Evolutionary conservation across 2,113 vertebrate genomes (phyloP), one percentile per base, ranked within the genome.

Genomic region (Vombatus ursinus): DNA sequence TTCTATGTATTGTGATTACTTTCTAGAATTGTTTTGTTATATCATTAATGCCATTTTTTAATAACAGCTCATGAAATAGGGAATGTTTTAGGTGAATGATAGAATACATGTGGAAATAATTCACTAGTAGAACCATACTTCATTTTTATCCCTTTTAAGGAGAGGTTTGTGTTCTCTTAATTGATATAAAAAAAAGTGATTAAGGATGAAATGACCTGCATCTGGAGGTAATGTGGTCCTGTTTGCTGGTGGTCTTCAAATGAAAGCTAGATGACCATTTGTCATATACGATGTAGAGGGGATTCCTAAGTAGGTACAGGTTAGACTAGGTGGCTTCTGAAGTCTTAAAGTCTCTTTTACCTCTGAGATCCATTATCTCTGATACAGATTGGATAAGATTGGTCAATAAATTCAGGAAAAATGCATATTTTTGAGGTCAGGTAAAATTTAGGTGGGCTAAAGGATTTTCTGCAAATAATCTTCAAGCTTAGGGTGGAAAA

Each of bases 381-480:
- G 68, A 84, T 84, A 19, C 6, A 44, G 19, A 5, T 44, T 44
- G 1, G 9, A 54, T 47, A 2, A 0, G 2, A 50, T 92, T 95
- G 52, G 7, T 68, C 92, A 93, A 6, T 90, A 54, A 95, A 90
- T 57, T 0, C 1, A 96, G 25, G 51, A 61, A 94, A 14, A 93
- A 53, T 52, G 57, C 37, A 54, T 84, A 51, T 50, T 84, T 94
- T 93, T 89, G 12, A 90, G 52, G 1, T 53, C n/a, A 52, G 93
- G 54, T 94, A 61, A 92, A 19, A 49, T 91, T 89, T 92, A 0
- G 51, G 1, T 51, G 0, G 6, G 1, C 2, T 92, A 1, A 16
- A 50, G 92, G 25, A 84, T 11, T 50, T 89, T 84, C 90, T 94
- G 37, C 77, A 90, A 89, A 93, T 31, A 94, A 48, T 92, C 98